A percentile compares a stretch with the other conserved stretches of the same genome.
Conservation (phyloP, 2,113 vertebrate genomes). For the Hippopotamus amphibius region DNA sequence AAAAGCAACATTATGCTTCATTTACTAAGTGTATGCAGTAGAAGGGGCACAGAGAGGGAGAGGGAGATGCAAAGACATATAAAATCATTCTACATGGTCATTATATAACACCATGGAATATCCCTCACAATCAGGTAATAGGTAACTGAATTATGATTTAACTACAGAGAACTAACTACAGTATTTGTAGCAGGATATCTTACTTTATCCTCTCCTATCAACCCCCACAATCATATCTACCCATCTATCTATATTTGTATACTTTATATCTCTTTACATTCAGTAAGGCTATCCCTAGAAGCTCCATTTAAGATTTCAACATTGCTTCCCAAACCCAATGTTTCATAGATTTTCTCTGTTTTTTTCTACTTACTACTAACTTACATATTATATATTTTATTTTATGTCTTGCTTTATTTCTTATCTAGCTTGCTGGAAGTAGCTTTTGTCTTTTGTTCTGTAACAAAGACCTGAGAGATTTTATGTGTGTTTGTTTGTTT, state of each 20-base stretch:
- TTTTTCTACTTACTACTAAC: neutral
- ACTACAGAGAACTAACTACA: neutral
- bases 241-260: neutral
- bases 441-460: neutral
- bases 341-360: neutral
- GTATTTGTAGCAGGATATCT: neutral
- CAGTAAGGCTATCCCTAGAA: neutral
- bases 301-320: neutral
- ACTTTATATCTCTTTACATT: neutral
- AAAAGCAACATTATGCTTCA: neutral
- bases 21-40: neutral
- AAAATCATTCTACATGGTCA: neutral
- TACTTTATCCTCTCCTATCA: neutral
- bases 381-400: neutral
- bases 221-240: neutral
- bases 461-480: neutral
- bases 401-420: neutral
- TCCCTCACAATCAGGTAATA: neutral
- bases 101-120: neutral
- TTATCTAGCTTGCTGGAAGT: neutral
- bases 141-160: neutral
- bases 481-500: constrained; percentile 15
- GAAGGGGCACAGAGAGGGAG: neutral
- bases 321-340: neutral
- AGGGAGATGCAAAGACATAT: neutral